Evolutionary conservation across 2,797 vertebrate genomes (phyloP), one percentile per base, ranked within the genome.

Genomic region (Oryzias dopingdopingensis): DNA sequence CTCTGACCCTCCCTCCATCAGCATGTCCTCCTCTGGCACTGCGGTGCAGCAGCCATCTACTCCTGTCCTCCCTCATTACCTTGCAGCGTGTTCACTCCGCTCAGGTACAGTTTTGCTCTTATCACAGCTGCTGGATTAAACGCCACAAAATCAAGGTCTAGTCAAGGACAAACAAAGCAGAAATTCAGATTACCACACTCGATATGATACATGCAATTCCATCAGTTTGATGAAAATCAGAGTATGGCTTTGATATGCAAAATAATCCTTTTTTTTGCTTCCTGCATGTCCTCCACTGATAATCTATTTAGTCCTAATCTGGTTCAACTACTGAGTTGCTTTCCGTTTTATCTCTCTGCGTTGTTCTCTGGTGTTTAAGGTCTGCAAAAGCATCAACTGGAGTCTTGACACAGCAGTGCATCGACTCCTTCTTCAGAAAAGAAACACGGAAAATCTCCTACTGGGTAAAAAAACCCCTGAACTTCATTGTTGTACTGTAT

Each of bases 21-120:
- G 67, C 40, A 59, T 76, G 61, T 74, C 56, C 76, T 62, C 48
- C 84, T 71, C 76, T 72, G 42, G 1, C 89, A 5, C 83, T 96
- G 73, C 88, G 93, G 43, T 94, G 91, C 79, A 94, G 93, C 56
- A 90, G 92, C 55, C 94, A 93, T 85, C 91, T 98, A 22, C 88
- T 99, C 76, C 83, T 92, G 56, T 90, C 92, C 14, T 94, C 95
- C 56, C 92, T 97, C 72, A 77, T 95, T 66, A 78, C 85, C 63
- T 93, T 93, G 75, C 96, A 96, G 82, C 87, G 81, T 53, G 41
- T 81, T 75, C 91, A 93, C 86, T 87, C 86, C 2, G 68, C 92
- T 65, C 92, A 97, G 95, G 97, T 98, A 83, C 82, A 44, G 67
- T 64, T 60, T 52, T 55, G 54, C 50, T 80, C 71, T 76, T 77